Evolutionary conservation across 2,888 invertebrate genomes (phyloP).

Genomic region (Netelia fuscicornis): DNA sequence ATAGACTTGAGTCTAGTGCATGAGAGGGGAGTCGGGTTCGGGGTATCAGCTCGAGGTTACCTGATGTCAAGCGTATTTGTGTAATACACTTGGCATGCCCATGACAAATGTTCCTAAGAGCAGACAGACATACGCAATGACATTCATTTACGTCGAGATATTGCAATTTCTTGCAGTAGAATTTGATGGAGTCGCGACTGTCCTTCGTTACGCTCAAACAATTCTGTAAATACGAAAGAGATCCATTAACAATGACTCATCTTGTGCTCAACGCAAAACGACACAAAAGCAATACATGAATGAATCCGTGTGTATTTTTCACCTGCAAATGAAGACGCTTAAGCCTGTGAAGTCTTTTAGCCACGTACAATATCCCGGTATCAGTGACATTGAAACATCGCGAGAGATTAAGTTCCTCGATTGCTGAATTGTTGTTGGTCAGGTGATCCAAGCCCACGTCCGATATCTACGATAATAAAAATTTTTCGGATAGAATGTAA

Average conservation of each 20-base stretch:
- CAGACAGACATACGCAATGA: constrained; percentile 85
- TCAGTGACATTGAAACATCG: constrained; percentile 90
- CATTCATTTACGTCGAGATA: constrained; percentile 87
- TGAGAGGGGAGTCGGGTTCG: constrained; percentile 68
- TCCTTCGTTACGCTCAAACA: constrained; percentile 88
- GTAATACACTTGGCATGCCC: constrained; percentile 74
- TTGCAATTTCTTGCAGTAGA: constrained; percentile 86
- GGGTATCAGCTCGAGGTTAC: constrained; percentile 37
- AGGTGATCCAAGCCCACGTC: constrained; percentile 88
- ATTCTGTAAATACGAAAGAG: constrained; percentile 85
- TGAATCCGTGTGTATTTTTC: constrained; percentile 70
- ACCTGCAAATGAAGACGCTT: constrained; percentile 87
- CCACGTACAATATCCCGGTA: constrained; percentile 86
- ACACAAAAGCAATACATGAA: background rate
- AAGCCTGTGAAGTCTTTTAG: constrained; percentile 85
- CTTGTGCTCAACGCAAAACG: background rate
- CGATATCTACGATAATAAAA: constrained; percentile 86
- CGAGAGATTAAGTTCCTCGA: constrained; percentile 89
- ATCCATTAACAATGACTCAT: constrained; percentile 26
- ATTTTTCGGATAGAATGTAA: background rate
- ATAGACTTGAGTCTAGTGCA: constrained; percentile 63
- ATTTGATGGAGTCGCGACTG: constrained; percentile 86
- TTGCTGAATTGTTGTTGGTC: constrained; percentile 89
- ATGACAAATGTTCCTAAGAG: constrained; percentile 69
- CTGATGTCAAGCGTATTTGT: constrained; percentile 62